phyloP scores from a whole-genome alignment of 2,113 vertebrate species.

The Stigmatopora argus region DNA sequence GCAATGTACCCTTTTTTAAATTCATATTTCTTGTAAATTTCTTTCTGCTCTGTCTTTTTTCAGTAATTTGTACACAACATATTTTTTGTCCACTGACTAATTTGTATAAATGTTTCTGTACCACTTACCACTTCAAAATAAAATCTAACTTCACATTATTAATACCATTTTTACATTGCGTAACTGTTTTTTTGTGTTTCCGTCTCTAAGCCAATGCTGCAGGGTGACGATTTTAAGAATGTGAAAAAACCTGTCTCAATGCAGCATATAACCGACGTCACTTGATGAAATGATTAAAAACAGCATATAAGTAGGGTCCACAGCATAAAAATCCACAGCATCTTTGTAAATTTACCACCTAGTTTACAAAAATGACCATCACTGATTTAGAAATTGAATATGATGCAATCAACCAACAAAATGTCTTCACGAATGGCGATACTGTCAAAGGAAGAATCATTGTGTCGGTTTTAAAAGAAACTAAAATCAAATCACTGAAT shows the following conservation, averaged over 20 bases:
- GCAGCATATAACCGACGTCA: too few relatives aligned
- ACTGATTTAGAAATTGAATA: constrained; percentile 51
- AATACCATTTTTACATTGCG: background rate
- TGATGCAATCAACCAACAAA: constrained; percentile 54
- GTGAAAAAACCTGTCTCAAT: background rate
- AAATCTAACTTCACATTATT: background rate
- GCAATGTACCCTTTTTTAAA: background rate
- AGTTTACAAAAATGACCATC: constrained; percentile 38
- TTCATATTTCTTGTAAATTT: background rate
- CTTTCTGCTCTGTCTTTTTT: background rate
- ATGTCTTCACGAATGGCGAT: constrained; percentile 65
- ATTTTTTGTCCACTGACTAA: background rate
- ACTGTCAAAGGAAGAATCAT: constrained; percentile 56
- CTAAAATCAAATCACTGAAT: constrained; percentile 37
- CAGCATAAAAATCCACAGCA: background rate
- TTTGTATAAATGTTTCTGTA: background rate
- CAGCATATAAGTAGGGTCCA: background rate
- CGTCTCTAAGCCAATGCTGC: background rate
- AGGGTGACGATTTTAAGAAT: background rate
- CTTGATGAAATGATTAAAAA: background rate
- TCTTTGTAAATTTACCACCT: background rate
- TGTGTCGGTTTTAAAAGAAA: constrained; percentile 48
- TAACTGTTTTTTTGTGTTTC: background rate
- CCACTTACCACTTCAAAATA: background rate
- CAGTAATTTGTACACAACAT: background rate